Percentiles rank a stretch among this genome's conserved stretches.
These are phyloP conservation scores for Habropoda laboriosa DNA, from an alignment of 1,140 invertebrate genomes.

Conservation along the genomic window DNA sequence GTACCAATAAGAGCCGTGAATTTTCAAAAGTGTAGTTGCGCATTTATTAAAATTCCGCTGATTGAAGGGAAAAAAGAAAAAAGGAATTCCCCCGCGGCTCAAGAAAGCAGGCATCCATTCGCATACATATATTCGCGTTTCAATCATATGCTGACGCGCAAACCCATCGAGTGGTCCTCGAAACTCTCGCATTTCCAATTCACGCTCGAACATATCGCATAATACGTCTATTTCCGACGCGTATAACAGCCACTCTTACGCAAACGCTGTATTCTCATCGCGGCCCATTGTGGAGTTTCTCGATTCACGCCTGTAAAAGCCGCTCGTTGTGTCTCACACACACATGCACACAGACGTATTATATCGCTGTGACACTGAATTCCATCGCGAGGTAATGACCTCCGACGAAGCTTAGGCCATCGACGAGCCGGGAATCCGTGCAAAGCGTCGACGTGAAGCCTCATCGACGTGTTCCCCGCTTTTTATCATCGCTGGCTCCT, in stretches of 20 bases:
- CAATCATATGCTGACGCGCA: not conserved
- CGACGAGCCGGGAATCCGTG: constrained; percentile 2
- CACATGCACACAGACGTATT: not conserved
- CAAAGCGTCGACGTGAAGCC: not conserved
- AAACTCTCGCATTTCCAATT: constrained; percentile 41
- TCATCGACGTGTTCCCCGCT: too few relatives aligned
- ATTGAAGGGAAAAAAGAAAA: too few relatives aligned
- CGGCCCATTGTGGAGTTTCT: constrained; percentile 5
- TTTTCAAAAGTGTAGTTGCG: too few relatives aligned
- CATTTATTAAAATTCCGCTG: too few relatives aligned
- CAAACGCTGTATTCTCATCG: constrained; percentile 31
- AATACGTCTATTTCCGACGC: constrained; percentile 40
- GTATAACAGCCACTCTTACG: constrained; percentile 34
- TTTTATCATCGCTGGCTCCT: not conserved
- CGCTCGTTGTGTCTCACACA: not conserved
- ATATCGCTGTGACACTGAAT: constrained; percentile 21
- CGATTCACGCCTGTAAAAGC: constrained; percentile 35
- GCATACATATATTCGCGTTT: not conserved
- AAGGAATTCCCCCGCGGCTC: too few relatives aligned
- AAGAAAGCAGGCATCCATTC: not conserved
- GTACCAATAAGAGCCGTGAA: too few relatives aligned
- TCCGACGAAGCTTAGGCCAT: constrained; percentile 9
- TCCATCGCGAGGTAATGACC: constrained; percentile 37
- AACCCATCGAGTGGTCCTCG: not conserved
- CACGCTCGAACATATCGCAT: constrained; percentile 19